Evolutionary conservation across 2,888 invertebrate species (phyloP), one percentile per base, ranked within the genome.

Genomic region (Cecidostiba fungosa): DNA sequence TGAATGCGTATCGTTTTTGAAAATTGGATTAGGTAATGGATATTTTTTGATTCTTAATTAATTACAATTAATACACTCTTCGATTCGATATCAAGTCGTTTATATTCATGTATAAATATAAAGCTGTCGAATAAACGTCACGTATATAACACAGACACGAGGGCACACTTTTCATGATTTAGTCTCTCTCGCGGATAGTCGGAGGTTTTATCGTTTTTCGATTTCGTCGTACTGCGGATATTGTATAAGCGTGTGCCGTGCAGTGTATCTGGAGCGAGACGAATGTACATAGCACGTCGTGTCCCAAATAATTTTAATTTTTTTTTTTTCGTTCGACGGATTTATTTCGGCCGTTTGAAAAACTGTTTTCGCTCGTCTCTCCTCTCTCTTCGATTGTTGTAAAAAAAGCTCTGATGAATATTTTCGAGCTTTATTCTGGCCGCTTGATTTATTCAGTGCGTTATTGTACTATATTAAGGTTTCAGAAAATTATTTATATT

Each of bases 181-280:
- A 23, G 14, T 26, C 54, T n/a, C 5, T 0, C 62, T 26, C 16
- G 14, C 2, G 39, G 10, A 10, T 10, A 0, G 23, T 2, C n/a
- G n/a, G n/a, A 10, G 62, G 62, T 66, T 23, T 39, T 39, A 39
- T 77, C 62, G 77, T 62, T 77, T 62, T 77, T 62, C 77, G 77
- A 77, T 77, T 36, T 36, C 26, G 54, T 23, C 32, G 77, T 32
- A n/a, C 32, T 50, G 54, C 54, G 32, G 32, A 76, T 32, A 32
- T 32, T 72, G 50, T 29, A 29, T 26, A 29, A 19, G 47, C 14
- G 23, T 69, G 32, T 69, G 12, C 47, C n/a, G n/a, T 36, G 70
- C 70, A 36, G 14, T 32, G 10, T 59, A 59, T 77, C n/a, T 77
- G 77, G 77, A 59, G 59, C 77, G 77, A 50, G 32, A 77, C 32